These are phyloP conservation scores for Drosophila mimica DNA, from an alignment of 2,888 invertebrate genomes.

Conservation along the genomic window DNA sequence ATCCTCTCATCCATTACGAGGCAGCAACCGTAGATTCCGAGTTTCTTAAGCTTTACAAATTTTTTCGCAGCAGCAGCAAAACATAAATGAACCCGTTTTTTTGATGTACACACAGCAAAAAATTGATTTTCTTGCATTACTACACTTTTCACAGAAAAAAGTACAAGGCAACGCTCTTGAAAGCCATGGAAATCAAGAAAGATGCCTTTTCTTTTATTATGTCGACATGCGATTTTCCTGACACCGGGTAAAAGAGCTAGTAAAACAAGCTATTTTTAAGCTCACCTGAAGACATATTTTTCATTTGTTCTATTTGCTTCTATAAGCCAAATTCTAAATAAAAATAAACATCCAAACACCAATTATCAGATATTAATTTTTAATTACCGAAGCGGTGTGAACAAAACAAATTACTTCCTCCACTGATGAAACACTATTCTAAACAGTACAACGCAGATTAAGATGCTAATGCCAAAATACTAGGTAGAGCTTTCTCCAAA, in stretches of 20 bases:
- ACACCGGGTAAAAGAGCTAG: neutral
- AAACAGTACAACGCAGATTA: neutral
- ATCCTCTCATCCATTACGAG: neutral
- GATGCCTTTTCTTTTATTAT: neutral
- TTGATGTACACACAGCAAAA: neutral
- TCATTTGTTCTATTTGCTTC: neutral
- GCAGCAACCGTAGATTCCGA: neutral
- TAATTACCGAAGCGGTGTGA: neutral
- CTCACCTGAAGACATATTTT: neutral
- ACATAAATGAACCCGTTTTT: neutral
- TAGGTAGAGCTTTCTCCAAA: neutral
- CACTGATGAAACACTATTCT: neutral
- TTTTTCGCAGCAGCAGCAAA: neutral
- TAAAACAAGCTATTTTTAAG: neutral
- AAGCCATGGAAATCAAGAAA: neutral
- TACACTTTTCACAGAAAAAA: neutral
- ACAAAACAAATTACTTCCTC: neutral
- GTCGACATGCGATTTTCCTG: neutral
- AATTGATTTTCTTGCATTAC: neutral
- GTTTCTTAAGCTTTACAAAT: neutral
- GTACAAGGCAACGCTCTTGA: neutral
- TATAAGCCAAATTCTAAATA: neutral
- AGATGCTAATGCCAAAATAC: neutral
- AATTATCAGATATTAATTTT: neutral
- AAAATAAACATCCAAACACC: neutral